Evolutionary conservation across 1,140 invertebrate species (phyloP).

Genomic region (Ephestia elutella): DNA sequence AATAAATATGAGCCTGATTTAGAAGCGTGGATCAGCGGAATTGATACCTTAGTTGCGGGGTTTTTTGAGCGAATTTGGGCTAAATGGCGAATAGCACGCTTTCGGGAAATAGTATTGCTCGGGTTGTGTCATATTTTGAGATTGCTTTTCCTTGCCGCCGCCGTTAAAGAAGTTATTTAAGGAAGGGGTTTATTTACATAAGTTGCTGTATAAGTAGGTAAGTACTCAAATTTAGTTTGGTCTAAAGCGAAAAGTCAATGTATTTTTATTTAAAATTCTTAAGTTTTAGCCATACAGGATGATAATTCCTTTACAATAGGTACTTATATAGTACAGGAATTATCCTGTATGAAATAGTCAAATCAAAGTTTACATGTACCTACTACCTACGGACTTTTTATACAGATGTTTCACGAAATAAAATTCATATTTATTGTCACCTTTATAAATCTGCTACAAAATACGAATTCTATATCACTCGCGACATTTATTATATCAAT

Average conservation of each 20-base stretch:
- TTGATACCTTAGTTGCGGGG: constrained; percentile 14
- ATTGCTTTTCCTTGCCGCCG: neutral
- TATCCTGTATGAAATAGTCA: neutral
- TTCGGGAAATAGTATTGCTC: neutral
- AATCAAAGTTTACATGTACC: neutral
- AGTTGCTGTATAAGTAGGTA: too few species aligned
- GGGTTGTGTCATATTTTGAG: constrained; percentile 1
- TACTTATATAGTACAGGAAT: too few species aligned
- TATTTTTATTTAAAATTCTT: neutral
- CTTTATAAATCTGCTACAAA: neutral
- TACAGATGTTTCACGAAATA: too few species aligned
- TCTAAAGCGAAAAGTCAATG: too few species aligned
- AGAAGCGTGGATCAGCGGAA: constrained; percentile 39
- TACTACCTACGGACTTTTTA: too few species aligned
- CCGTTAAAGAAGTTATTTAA: neutral
- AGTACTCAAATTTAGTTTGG: too few species aligned
- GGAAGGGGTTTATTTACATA: neutral
- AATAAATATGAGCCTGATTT: constrained; percentile 62
- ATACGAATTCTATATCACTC: neutral
- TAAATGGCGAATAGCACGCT: neutral
- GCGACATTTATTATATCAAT: constrained; percentile 1
- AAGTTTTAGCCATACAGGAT: neutral
- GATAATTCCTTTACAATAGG: too few species aligned
- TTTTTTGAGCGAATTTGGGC: constrained; percentile 6
- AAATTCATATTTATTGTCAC: neutral